These are phyloP conservation scores for Teleopsis dalmanni DNA, from an alignment of 1,140 invertebrate species.

Conservation along the genomic window DNA sequence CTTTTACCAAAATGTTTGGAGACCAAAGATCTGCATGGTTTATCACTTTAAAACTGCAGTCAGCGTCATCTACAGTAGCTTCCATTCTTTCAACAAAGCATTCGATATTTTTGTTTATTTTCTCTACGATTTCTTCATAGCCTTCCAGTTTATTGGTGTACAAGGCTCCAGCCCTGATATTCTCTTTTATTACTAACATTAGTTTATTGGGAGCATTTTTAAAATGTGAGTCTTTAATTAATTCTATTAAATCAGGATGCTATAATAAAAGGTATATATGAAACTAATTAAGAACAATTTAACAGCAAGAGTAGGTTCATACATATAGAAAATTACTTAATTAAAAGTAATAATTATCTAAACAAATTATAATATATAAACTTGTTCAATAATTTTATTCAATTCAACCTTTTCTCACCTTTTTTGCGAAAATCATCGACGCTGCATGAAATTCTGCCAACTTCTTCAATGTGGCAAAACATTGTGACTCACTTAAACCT, in stretches of 20 bases:
- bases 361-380: too few relatives aligned
- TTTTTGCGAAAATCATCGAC: slow-evolving; percentile 24
- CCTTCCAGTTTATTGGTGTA: slow-evolving; percentile 28
- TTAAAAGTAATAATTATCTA: background rate
- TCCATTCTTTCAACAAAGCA: slow-evolving; percentile 15
- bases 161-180: slow-evolving; percentile 13
- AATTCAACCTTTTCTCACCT: background rate
- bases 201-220: slow-evolving; percentile 9
- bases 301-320: too few relatives aligned
- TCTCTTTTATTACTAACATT: slow-evolving; percentile 18
- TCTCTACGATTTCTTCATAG: slow-evolving; percentile 18
- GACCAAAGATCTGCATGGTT: slow-evolving; percentile 59
- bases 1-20: slow-evolving; percentile 57
- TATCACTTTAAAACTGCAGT: slow-evolving; percentile 45
- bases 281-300: too few relatives aligned
- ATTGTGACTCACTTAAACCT: slow-evolving; percentile 18
- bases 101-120: slow-evolving; percentile 31
- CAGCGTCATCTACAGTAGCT: slow-evolving; percentile 16
- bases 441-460: slow-evolving; percentile 30
- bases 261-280: slow-evolving; percentile 3
- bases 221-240: slow-evolving; percentile 18
- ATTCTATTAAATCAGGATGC: slow-evolving; percentile 5
- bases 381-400: too few relatives aligned
- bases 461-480: slow-evolving; percentile 20
- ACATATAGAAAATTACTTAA: background rate